Conservation (phyloP, 1,140 invertebrate genomes). For the Euglossa dilemma region DNA sequence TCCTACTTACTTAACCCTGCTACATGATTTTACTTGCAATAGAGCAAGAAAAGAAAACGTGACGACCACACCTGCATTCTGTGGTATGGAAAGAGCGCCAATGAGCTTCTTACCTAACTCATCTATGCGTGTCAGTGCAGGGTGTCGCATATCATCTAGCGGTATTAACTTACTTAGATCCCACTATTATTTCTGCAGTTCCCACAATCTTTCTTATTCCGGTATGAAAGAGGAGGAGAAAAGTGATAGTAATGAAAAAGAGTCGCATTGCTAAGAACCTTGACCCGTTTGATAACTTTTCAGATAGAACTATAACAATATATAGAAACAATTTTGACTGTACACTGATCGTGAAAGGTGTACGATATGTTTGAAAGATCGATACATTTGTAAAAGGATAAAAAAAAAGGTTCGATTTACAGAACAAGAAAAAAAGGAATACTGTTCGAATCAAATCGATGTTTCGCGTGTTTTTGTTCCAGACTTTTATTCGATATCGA, state of each 20-base stretch:
- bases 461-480: not conserved
- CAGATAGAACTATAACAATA: not conserved
- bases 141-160: conserved; percentile 68
- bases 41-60: conserved; percentile 38
- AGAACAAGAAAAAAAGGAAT: not conserved
- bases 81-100: conserved; percentile 68
- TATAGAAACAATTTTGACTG: not conserved
- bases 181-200: conserved; percentile 61
- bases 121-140: conserved; percentile 41
- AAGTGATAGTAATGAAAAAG: conserved; percentile 19
- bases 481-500: not conserved
- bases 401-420: not conserved
- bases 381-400: not conserved
- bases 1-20: conserved; percentile 7
- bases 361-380: not conserved
- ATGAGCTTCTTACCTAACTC: conserved; percentile 69
- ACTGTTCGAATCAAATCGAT: not conserved
- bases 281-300: conserved; percentile 21
- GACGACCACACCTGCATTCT: conserved; percentile 65
- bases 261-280: conserved; percentile 19
- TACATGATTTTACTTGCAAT: conserved; percentile 6
- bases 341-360: not conserved
- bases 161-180: conserved; percentile 66
- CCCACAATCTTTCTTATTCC: conserved; percentile 51
- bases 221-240: conserved; percentile 19